Conservation (phyloP, 2,113 vertebrate genomes). For the Tautogolabrus adspersus region DNA sequence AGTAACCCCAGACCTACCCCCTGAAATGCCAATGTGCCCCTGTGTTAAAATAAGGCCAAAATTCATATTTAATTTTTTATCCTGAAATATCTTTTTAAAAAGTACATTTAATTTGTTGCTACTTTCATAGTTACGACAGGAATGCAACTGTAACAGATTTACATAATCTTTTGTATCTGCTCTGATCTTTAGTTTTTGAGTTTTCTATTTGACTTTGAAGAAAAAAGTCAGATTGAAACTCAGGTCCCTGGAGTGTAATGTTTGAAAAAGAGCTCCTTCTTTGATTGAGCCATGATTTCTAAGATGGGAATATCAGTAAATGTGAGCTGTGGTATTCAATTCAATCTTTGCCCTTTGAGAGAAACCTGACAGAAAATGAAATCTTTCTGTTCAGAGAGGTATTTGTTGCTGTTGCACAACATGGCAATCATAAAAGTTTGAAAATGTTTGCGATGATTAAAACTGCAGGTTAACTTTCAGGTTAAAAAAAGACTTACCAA, state of each 20-base stretch:
- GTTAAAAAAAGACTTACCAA: neutral
- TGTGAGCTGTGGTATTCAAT: neutral
- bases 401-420: neutral
- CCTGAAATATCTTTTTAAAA: too few relatives aligned
- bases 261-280: neutral
- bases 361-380: conserved; percentile 6
- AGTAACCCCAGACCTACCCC: neutral
- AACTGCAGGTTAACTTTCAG: neutral
- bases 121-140: too few relatives aligned
- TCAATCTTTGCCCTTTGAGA: neutral
- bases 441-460: neutral
- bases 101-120: too few relatives aligned
- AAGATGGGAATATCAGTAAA: neutral
- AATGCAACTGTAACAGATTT: too few relatives aligned
- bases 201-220: neutral
- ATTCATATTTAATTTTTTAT: too few relatives aligned
- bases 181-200: neutral
- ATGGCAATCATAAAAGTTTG: neutral
- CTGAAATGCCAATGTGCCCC: too few relatives aligned
- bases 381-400: neutral
- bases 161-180: neutral
- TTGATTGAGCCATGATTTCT: neutral
- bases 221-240: neutral
- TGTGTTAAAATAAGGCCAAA: too few relatives aligned
- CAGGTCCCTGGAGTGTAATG: too few relatives aligned